Evolutionary conservation across 2,797 vertebrate genomes (phyloP), one percentile per base, ranked within the genome.

Genomic region (Xenopus petersii): DNA sequence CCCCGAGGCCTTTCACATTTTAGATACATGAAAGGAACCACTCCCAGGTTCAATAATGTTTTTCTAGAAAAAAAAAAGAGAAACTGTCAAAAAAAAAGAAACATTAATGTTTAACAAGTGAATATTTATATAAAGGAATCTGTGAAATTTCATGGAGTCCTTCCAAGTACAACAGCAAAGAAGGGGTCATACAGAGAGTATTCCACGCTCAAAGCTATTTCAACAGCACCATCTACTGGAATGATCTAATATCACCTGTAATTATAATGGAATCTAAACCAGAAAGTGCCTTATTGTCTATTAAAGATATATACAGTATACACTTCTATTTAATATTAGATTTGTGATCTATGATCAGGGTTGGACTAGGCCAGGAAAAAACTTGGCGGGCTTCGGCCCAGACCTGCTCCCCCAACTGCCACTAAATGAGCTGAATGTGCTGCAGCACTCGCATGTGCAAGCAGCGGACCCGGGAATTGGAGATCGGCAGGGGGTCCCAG

Each of bases 81-180:
- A 16, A 68, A 63, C 47, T 67, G 12, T 55, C 48, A 68, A 69
- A 75, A 63, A 63, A 60, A 61, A 24, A 59, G 61, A 74, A 12
- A 51, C 56, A 62, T 68, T 55, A 24, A 33, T 56, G 48, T 33
- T 64, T 75, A 69, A 69, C 58, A 75, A 69, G 49, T 69, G 59
- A 69, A 70, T 56, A 70, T 76, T 71, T 76, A 60, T 61, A 60
- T 73, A 47, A 72, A 64, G 46, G 75, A 73, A 77, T 77, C 58
- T 77, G 58, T 54, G 48, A 75, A 70, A 75, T 64, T 71, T 67
- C n/a, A 49, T 68, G 70, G 54, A 56, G n/a, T 11, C 11, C 1
- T n/a, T 75, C 73, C 66, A 75, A 63, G 24, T 30, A 26, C 36
- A 75, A 63, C 60, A 69, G 33, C n/a, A 30, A 48, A 24, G n/a